Base-by-base conservation (phyloP, 2,888 invertebrate genomes). In the Lasioglossum malachurum region DNA sequence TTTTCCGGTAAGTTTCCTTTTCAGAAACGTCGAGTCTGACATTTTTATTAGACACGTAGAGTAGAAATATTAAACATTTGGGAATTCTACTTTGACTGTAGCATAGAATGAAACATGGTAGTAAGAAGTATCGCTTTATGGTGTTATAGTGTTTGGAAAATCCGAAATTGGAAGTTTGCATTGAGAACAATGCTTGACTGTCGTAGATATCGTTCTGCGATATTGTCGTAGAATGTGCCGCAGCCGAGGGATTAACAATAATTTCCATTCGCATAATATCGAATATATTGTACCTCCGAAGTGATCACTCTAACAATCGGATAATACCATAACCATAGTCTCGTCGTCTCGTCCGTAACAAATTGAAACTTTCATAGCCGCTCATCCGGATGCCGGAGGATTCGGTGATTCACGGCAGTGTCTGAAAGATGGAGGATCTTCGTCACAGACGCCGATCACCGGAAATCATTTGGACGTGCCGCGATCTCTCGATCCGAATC, bases 401-500 rank as follows among this genome's bases (percentile, higher is more conserved):
- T 93, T 95, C 64, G 95, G 96, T 3, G 97, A 97, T 91, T 97
- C 97, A 49, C 96, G 96, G 82, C 96, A 96, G 78, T 97, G 96
- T 91, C 95, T 97, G 75, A 97, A 96, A 93, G 97, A 97, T 82
- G 95, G 96, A 69, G 96, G 96, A 90, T 96, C 96, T n/a, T 96
- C 96, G 49, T 95, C 95, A 12, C 95, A 95, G 87, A 95, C 95
- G 41, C 94, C 95, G 57, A 94, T 95, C 82, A 96, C 97, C 35
- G 98, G 98, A 82, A 98, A 98, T 95, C 98, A 98, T 94, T 96
- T 98, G 91, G 97, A 98, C 90, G 97, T 98, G 82, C 98, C 98
- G 12, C 97, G 97, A 92, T 96, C 97, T 73, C 96, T 96, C 78
- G 97, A 97, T 92, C 97, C 97, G 67, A 97, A 97, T 94, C 97